Evolutionary conservation across 1,140 invertebrate genomes (phyloP).

Genomic region (Lethrus apterus): DNA sequence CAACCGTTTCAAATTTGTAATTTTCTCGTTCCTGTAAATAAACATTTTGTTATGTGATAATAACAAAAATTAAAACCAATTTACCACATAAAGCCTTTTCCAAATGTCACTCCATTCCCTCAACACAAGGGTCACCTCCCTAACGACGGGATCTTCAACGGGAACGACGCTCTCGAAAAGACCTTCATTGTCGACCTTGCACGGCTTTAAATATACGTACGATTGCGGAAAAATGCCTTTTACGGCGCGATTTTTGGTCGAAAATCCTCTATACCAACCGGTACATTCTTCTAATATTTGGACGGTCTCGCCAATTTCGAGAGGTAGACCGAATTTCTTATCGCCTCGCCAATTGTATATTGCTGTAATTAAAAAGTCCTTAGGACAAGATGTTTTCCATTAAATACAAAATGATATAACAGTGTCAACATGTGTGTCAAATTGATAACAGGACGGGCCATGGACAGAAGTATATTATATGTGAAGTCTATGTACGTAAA

Average conservation of each 20-base stretch:
- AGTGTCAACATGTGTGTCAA: background rate
- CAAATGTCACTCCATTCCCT: conserved; percentile 90
- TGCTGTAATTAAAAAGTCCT: conserved; percentile 54
- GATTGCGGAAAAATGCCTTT: conserved; percentile 81
- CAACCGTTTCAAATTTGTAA: conserved; percentile 74
- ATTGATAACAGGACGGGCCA: background rate
- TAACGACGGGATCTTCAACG: conserved; percentile 79
- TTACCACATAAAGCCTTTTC: conserved; percentile 83
- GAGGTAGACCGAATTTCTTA: conserved; percentile 66
- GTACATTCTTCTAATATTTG: conserved; percentile 84
- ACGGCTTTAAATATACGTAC: conserved; percentile 67
- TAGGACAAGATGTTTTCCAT: background rate
- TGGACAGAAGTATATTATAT: background rate
- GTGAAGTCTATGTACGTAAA: too few species aligned
- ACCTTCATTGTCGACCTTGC: conserved; percentile 69
- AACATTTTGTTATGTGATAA: conserved; percentile 14
- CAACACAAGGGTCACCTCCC: conserved; percentile 83
- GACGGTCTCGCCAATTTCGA: conserved; percentile 86
- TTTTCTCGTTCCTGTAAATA: conserved; percentile 62
- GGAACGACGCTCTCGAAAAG: conserved; percentile 61
- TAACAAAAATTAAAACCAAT: background rate
- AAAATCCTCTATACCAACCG: conserved; percentile 85
- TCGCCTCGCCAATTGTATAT: conserved; percentile 86
- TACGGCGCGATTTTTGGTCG: conserved; percentile 67
- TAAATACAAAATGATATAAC: background rate